Evolutionary conservation across 2,888 invertebrate genomes (phyloP).

Genomic region (Epistrophe eligans): DNA sequence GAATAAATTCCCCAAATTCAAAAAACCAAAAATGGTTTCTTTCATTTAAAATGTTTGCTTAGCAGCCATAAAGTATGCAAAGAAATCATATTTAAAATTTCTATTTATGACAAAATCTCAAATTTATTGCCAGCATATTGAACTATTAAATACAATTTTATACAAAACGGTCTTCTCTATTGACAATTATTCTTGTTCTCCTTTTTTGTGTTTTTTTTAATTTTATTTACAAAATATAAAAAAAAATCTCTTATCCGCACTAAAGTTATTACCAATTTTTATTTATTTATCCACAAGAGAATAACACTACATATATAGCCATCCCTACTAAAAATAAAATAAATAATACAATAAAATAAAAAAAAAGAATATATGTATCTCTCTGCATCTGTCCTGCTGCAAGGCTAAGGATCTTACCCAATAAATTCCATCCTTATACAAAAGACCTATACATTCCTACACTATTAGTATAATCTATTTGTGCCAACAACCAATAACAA

Average conservation of each 20-base stretch:
- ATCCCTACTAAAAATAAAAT: conserved; percentile 19
- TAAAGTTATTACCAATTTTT: conserved; percentile 19
- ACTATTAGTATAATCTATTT: conserved; percentile 66
- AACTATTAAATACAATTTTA: no score
- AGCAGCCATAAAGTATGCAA: no score
- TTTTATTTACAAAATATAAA: background rate
- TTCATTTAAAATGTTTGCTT: no score
- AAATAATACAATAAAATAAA: background rate
- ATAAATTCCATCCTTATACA: conserved; percentile 60
- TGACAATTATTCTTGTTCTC: no score
- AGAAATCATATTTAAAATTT: no score
- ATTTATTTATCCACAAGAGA: conserved; percentile 19
- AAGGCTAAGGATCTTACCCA: conserved; percentile 10
- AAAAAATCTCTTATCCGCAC: background rate
- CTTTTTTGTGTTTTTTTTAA: no score
- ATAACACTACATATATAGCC: background rate
- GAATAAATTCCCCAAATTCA: no score
- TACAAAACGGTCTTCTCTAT: no score
- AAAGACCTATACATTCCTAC: conserved; percentile 35
- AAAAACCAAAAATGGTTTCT: no score
- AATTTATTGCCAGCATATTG: no score
- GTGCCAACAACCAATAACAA: conserved; percentile 75
- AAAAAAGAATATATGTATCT: background rate
- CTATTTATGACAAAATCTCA: no score
- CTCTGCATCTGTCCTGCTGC: conserved; percentile 4